These are phyloP conservation scores for Amphipyra tragopoginis DNA, from an alignment of 2,888 invertebrate genomes.

Conservation along the genomic window DNA sequence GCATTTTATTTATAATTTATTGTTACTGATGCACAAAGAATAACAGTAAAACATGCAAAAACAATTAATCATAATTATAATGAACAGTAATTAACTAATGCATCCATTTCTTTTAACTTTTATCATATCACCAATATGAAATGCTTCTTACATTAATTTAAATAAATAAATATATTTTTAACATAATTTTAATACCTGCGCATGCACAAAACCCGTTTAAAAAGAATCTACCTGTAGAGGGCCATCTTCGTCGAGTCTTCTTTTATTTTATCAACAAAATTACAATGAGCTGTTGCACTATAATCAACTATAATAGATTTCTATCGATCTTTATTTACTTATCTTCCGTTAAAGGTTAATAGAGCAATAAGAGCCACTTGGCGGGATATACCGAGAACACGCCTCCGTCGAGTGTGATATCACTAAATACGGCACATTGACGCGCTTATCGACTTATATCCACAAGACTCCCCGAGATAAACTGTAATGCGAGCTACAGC, in stretches of 20 bases:
- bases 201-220: constrained; percentile 36
- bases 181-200: constrained; percentile 4
- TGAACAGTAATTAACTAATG: constrained; percentile 12
- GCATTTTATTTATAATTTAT: no score
- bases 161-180: neutral
- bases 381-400: constrained; percentile 75
- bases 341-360: constrained; percentile 71
- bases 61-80: neutral
- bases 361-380: constrained; percentile 69
- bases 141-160: neutral
- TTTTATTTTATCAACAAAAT: constrained; percentile 64
- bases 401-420: constrained; percentile 84
- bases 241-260: constrained; percentile 78
- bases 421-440: constrained; percentile 80
- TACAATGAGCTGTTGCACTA: constrained; percentile 62
- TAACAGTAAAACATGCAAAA: no score
- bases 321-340: constrained; percentile 62
- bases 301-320: constrained; percentile 58
- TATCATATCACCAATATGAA: neutral
- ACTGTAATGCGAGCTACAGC: constrained; percentile 83
- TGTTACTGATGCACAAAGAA: no score
- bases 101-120: neutral
- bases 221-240: constrained; percentile 78
- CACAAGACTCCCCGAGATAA: constrained; percentile 80
- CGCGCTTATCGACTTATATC: constrained; percentile 85